Percentiles rank a stretch among this genome's conserved stretches.
These are phyloP conservation scores for Macquaria australasica DNA, from an alignment of 2,113 vertebrate genomes.

Conservation along the genomic window DNA sequence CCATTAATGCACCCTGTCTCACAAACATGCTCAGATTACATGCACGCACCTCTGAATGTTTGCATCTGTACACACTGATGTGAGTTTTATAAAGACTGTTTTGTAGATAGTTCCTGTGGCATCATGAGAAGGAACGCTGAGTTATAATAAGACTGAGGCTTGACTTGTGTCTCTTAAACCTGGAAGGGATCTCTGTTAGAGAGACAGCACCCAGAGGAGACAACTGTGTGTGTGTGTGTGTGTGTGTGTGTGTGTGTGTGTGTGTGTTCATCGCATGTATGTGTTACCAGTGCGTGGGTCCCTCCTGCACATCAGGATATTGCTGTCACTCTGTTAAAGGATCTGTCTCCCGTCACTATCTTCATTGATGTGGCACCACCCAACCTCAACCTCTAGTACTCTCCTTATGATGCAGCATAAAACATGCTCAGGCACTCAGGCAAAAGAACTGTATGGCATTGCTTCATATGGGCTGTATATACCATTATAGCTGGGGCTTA, in stretches of 20 bases:
- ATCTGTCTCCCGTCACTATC: conserved; percentile 39
- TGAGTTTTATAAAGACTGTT: conserved; percentile 27
- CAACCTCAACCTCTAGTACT: conserved; percentile 22
- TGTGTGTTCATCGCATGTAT: conserved; percentile 22
- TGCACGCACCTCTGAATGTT: neutral
- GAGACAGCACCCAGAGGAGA: conserved; percentile 63
- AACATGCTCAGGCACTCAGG: no score
- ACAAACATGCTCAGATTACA: conserved; percentile 55
- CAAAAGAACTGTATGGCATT: neutral
- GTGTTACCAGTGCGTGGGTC: conserved; percentile 21
- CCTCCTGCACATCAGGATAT: conserved; percentile 53
- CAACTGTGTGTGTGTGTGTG: conserved; percentile 35
- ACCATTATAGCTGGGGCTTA: neutral
- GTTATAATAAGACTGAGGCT: conserved; percentile 58
- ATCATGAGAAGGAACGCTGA: conserved; percentile 19
- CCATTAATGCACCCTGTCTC: conserved; percentile 55
- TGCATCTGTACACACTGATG: neutral
- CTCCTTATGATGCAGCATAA: conserved; percentile 8
- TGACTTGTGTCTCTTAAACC: conserved; percentile 56
- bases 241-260: conserved; percentile 29
- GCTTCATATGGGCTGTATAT: neutral
- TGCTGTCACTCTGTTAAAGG: conserved; percentile 55
- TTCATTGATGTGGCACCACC: conserved; percentile 31
- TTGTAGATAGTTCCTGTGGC: conserved; percentile 17
- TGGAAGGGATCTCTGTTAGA: conserved; percentile 63